Conservation (phyloP, 2,113 vertebrate genomes). For the Nanger granti region DNA sequence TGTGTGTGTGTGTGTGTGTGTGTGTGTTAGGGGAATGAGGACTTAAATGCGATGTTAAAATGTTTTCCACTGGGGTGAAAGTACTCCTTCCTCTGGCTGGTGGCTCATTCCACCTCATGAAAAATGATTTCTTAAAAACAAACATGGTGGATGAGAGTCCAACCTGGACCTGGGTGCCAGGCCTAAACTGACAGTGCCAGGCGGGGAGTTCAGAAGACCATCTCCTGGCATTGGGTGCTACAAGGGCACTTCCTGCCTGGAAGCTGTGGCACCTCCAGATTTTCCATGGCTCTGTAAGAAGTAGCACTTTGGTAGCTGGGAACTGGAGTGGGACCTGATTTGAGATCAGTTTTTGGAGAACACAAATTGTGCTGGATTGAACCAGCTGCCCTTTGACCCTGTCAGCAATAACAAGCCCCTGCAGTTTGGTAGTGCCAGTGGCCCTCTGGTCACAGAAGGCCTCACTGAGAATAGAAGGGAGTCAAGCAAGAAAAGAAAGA, state of each 20-base stretch:
- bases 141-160: background rate
- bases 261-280: background rate
- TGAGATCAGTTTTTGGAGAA: background rate
- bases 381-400: constrained; percentile 87
- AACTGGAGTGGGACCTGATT: background rate
- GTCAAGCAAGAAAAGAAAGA: constrained; percentile 86
- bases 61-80: background rate
- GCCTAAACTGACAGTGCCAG: background rate
- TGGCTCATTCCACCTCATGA: background rate
- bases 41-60: background rate
- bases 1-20: too few relatives aligned
- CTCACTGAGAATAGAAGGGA: constrained; percentile 84
- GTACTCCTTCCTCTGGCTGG: background rate
- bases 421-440: constrained; percentile 80
- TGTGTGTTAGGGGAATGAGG: background rate
- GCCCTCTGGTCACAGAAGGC: constrained; percentile 77
- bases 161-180: background rate
- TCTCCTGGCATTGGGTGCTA: background rate
- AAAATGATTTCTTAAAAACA: background rate
- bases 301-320: background rate
- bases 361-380: constrained; percentile 78
- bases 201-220: background rate
- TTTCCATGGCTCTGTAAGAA: background rate
- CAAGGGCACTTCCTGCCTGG: background rate
- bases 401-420: constrained; percentile 82